Evolutionary conservation across 2,113 vertebrate species (phyloP).

Genomic region (Corydoras maculifer): DNA sequence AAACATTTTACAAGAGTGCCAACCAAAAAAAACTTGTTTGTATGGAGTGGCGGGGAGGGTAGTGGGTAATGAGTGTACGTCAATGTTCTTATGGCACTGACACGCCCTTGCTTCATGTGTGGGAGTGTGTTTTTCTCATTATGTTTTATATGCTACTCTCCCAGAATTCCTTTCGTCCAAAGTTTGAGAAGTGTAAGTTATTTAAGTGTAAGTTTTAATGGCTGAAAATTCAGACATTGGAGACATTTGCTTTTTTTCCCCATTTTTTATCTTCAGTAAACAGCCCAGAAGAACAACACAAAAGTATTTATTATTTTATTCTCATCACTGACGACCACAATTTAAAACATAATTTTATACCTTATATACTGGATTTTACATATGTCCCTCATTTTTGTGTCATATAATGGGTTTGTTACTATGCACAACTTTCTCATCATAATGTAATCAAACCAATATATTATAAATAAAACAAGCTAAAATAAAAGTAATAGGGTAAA

Average conservation of each 20-base stretch:
- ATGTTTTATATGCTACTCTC: conserved; percentile 43
- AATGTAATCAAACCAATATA: no score
- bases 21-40: background rate
- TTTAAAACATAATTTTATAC: background rate
- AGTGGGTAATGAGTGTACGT: conserved; percentile 18
- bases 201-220: conserved; percentile 43
- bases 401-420: no score
- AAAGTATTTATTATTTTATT: conserved; percentile 43
- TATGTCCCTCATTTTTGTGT: no score
- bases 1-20: background rate
- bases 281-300: conserved; percentile 47
- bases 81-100: conserved; percentile 12
- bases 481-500: no score
- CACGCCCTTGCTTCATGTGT: conserved; percentile 11
- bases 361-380: no score
- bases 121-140: conserved; percentile 30
- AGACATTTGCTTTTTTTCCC: conserved; percentile 61
- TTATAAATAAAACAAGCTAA: no score
- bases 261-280: conserved; percentile 31
- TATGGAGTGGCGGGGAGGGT: background rate
- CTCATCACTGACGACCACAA: conserved; percentile 23
- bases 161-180: conserved; percentile 21
- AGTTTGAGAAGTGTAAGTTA: conserved; percentile 27
- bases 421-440: no score
- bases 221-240: conserved; percentile 54